A percentile compares a stretch with the other conserved stretches of the same genome.
Evolutionary conservation across 2,888 invertebrate genomes (phyloP).

Genomic region (Linnaemya tessellans): DNA sequence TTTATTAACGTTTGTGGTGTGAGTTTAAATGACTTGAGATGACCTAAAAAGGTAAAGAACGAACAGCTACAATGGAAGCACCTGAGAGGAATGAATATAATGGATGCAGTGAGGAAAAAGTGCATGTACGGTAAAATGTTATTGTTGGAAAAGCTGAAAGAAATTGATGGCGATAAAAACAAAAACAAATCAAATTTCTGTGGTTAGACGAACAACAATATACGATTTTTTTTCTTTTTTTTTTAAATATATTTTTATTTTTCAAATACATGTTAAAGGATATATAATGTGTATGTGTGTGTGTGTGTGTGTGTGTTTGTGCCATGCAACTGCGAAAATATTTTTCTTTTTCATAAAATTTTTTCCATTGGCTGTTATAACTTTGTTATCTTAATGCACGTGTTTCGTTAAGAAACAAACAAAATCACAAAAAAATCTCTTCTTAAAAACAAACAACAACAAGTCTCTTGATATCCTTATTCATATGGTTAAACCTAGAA

Average conservation of each 20-base stretch:
- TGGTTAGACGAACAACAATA: constrained; percentile 41
- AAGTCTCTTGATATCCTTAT: constrained; percentile 41
- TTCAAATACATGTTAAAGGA: background rate
- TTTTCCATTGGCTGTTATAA: constrained; percentile 61
- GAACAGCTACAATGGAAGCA: constrained; percentile 42
- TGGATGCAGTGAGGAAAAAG: constrained; percentile 42
- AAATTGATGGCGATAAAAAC: constrained; percentile 47
- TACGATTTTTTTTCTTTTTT: constrained; percentile 28
- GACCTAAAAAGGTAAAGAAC: constrained; percentile 46
- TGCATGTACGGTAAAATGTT: constrained; percentile 65
- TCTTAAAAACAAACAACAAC: constrained; percentile 40
- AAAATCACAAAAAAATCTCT: constrained; percentile 12
- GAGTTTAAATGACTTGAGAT: constrained; percentile 55
- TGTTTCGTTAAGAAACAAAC: constrained; percentile 25
- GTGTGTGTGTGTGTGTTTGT: background rate
- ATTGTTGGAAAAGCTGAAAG: constrained; percentile 53
- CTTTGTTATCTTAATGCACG: constrained; percentile 64
- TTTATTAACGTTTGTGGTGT: constrained; percentile 45
- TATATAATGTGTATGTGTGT: background rate
- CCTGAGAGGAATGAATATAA: constrained; percentile 34
- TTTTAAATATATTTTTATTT: background rate
- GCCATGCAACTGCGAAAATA: constrained; percentile 41
- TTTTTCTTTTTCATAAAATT: constrained; percentile 57
- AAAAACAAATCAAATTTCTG: constrained; percentile 65
- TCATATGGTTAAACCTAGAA: constrained; percentile 12